Evolutionary conservation across 2,113 vertebrate genomes (phyloP), one percentile per base, ranked within the genome.

Genomic region (Loxodonta africana): DNA sequence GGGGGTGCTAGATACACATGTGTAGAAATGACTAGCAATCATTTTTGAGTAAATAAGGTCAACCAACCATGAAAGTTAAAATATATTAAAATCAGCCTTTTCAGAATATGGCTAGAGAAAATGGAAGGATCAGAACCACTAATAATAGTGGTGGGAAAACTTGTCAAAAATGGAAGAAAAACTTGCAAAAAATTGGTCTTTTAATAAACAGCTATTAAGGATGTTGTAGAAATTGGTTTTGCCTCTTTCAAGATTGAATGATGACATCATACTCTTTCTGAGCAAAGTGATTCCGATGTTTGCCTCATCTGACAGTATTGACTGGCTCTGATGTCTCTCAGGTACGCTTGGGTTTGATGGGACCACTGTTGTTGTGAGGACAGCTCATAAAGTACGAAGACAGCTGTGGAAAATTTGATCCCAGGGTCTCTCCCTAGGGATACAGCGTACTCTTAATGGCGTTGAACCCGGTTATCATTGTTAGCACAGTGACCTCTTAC

Each of bases 51-150:
- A 87, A 65, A 85, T 73, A 78, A 83, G 14, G 1, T 25, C 48
- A 83, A 48, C 89, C 48, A 84, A 9, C 30, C 65, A 69, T 69
- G 65, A 33, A 69, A 1, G 26, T n/a, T 95, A 67, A 80, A 69
- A 44, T 51, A 51, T 37, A 28, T 65, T 89, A 41, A 71, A 73
- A 76, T 74, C 21, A 85, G 17, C 23, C 46, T 83, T 94, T 90
- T 95, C 21, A 81, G 63, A 91, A 53, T 53, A 77, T 30, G 26
- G 78, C 41, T 53, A 57, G 63, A 92, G 48, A 90, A 94, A 94
- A 25, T 73, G 20, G 44, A 51, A 88, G 33, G 62, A 69, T 87
- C 10, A 80, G 53, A 83, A 62, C 0, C 6, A 11, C 23, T 25
- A 14, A 67, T 6, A 60, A 81, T 51, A 65, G n/a, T 41, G 9